Percentiles rank a stretch among this genome's conserved stretches.
These are phyloP conservation scores for Psittacula cyanocephala DNA, from an alignment of 2,113 vertebrate species.

Conservation along the genomic window DNA sequence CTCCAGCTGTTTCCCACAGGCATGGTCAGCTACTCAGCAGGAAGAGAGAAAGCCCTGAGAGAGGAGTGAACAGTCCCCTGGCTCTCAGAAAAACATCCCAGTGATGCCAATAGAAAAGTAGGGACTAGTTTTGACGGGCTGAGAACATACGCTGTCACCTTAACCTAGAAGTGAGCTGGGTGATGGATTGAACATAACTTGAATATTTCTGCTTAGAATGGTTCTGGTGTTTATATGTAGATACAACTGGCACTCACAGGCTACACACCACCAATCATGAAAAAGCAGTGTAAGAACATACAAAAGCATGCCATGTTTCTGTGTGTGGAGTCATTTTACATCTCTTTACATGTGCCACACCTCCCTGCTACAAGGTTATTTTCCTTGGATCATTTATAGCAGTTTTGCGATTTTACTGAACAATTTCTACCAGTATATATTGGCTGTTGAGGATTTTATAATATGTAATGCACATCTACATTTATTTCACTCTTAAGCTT, in stretches of 20 bases:
- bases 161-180: background rate
- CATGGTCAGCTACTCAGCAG: background rate
- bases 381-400: background rate
- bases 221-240: accelerated
- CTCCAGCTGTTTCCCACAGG: background rate
- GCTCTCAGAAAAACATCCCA: background rate
- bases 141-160: background rate
- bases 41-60: background rate
- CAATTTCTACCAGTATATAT: background rate
- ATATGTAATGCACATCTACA: background rate
- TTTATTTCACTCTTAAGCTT: background rate
- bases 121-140: background rate
- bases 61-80: background rate
- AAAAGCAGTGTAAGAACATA: background rate
- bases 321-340: background rate
- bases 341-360: background rate
- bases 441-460: background rate
- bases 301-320: background rate
- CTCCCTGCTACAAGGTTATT: background rate
- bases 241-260: background rate
- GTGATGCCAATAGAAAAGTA: background rate
- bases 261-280: background rate
- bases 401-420: background rate
- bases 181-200: background rate
- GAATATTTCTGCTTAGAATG: accelerated